Base-by-base conservation (phyloP, 2,888 invertebrate species). In the Pteria penguin region DNA sequence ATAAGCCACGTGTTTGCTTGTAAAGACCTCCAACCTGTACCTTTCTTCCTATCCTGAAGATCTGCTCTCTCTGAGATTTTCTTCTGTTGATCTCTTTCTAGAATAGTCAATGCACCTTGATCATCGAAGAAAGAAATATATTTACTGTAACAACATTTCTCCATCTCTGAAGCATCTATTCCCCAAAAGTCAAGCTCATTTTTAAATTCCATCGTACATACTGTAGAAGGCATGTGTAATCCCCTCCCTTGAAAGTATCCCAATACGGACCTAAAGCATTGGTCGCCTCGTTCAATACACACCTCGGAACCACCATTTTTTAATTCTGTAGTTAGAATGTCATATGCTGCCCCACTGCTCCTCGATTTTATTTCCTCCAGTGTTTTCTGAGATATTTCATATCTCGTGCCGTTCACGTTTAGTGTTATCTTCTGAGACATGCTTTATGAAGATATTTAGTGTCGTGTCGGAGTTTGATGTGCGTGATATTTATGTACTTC, bases 141-240 rank as follows among this genome's bases (percentile, higher is more conserved):
- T 68, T 79, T 74, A n/a, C 76, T 67, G 52, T 78, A 82, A 32
- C 85, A 85, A 52, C 83, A 85, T 61, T 82, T 82, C 0, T 72
- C 76, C 54, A 85, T 63, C 2, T 36, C 54, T 4, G 65, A 32
- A 5, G 77, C 60, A 5, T 75, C 69, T 4, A 83, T 55, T 0
- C 82, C 83, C 83, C 83, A 85, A 31, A 81, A 83, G 18, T 80
- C 76, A 8, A 85, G 36, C 52, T 85, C 83, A 8, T 73, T 66
- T 24, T 70, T 67, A 33, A 76, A 77, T 11, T 74, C 70, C 3
- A 61, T 33, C 11, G 36, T 62, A 55, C 79, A 81, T 2, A 71
- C 31, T 11, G 31, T 36, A 0, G 32, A 2, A 0, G 81, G 78
- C 65, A 81, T 52, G 55, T 81, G 79, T 0, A 79, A 45, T 29